Evolutionary conservation across 2,888 invertebrate species (phyloP).

Genomic region (Drosophila macrothrix): DNA sequence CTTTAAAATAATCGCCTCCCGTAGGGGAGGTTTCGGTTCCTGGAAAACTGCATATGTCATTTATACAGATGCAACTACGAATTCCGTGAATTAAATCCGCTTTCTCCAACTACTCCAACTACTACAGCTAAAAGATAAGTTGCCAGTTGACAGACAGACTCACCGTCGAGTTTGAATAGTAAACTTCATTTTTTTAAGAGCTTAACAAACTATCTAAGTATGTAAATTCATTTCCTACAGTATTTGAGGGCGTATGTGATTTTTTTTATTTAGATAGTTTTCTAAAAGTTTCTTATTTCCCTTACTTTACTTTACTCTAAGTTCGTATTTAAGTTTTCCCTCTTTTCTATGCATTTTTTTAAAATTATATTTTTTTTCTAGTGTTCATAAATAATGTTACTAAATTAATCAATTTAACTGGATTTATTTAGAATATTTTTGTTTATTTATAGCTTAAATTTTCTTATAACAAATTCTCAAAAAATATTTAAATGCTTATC

Average conservation of each 20-base stretch:
- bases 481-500: not conserved
- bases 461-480: not conserved
- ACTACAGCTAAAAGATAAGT: slow-evolving; percentile 13
- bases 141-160: slow-evolving; percentile 3
- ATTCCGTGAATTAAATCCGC: slow-evolving; percentile 10
- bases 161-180: not conserved
- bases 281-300: not conserved
- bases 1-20: slow-evolving; percentile 25
- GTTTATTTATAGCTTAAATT: not conserved
- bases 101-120: slow-evolving; percentile 15
- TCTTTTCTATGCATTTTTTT: not conserved
- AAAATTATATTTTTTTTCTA: not conserved
- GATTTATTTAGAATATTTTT: not conserved
- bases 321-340: not conserved
- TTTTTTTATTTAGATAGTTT: not conserved
- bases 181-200: slow-evolving; percentile 24
- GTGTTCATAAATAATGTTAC: not conserved
- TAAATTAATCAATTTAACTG: not conserved
- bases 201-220: slow-evolving; percentile 12
- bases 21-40: slow-evolving; percentile 73
- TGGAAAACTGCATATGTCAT: slow-evolving; percentile 61
- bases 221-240: slow-evolving; percentile 8
- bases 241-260: not conserved
- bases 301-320: not conserved
- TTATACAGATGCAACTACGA: slow-evolving; percentile 19